These are phyloP conservation scores for Zalophus californianus DNA, from an alignment of 2,797 vertebrate genomes.

Conservation along the genomic window DNA sequence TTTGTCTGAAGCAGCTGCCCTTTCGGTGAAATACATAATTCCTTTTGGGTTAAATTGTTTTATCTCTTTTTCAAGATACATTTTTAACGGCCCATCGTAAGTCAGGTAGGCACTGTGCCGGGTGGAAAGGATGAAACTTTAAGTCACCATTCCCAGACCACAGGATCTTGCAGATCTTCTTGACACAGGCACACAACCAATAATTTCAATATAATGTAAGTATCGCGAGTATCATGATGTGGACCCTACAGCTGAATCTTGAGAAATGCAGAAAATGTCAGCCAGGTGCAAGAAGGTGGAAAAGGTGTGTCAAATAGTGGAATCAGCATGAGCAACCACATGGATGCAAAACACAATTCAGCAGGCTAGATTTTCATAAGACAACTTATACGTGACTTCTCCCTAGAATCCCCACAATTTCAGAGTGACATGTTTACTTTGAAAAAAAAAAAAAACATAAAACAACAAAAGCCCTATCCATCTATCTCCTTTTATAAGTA, in stretches of 20 bases:
- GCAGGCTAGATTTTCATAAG: background rate
- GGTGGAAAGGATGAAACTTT: background rate
- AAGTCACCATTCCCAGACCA: background rate
- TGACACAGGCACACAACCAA: background rate
- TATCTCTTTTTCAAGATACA: background rate
- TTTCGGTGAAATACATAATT: background rate
- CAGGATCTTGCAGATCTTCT: background rate
- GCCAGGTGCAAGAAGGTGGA: background rate
- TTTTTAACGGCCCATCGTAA: background rate
- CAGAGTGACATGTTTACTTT: background rate
- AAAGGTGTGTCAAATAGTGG: fast-evolving
- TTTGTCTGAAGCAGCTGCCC: background rate
- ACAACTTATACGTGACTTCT: background rate
- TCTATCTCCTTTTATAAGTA: background rate
- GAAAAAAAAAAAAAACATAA: background rate
- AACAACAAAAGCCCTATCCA: background rate
- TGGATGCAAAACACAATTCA: background rate
- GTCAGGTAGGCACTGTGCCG: background rate
- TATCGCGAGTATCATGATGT: background rate
- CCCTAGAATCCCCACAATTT: background rate
- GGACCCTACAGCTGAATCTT: background rate
- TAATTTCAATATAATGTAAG: background rate
- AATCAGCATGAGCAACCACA: background rate
- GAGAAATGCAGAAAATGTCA: background rate
- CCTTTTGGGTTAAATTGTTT: background rate